phyloP scores from a whole-genome alignment of 2,113 vertebrate genomes.

The Asarcornis scutulata region DNA sequence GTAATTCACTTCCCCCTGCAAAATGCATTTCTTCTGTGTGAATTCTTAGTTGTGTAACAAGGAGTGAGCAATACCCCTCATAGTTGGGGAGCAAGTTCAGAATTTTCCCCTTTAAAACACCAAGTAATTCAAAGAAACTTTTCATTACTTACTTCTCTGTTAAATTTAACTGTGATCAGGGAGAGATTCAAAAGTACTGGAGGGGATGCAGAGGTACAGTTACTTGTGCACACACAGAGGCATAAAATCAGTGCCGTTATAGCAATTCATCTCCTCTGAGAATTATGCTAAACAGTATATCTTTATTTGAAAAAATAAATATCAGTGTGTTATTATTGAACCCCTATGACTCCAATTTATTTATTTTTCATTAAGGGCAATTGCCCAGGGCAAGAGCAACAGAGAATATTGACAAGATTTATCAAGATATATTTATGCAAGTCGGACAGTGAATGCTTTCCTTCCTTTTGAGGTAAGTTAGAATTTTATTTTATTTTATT shows the following conservation, averaged over 20 bases:
- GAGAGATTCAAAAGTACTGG: not conserved
- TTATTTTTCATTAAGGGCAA: not conserved
- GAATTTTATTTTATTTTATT: not conserved
- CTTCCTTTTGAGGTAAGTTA: not conserved
- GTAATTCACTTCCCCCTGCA: not conserved
- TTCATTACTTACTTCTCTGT: not conserved
- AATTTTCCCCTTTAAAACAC: not conserved
- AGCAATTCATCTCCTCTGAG: not conserved
- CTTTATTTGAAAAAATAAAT: not conserved
- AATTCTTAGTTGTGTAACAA: not conserved
- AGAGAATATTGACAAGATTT: not conserved
- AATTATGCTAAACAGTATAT: not conserved
- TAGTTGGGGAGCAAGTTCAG: not conserved
- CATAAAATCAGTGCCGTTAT: not conserved
- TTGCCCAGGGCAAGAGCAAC: not conserved
- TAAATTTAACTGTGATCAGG: not conserved
- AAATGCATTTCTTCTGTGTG: not conserved
- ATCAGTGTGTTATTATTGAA: not conserved
- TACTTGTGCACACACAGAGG: not conserved
- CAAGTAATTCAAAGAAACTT: not conserved
- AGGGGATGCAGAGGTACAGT: not conserved
- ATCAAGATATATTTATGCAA: too few species aligned
- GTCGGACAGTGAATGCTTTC: not conserved
- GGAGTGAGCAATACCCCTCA: not conserved
- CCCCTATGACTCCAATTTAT: not conserved